Percentiles rank a stretch among this genome's conserved stretches.
Conservation (phyloP, 2,888 invertebrate species). For the Troides helena region DNA sequence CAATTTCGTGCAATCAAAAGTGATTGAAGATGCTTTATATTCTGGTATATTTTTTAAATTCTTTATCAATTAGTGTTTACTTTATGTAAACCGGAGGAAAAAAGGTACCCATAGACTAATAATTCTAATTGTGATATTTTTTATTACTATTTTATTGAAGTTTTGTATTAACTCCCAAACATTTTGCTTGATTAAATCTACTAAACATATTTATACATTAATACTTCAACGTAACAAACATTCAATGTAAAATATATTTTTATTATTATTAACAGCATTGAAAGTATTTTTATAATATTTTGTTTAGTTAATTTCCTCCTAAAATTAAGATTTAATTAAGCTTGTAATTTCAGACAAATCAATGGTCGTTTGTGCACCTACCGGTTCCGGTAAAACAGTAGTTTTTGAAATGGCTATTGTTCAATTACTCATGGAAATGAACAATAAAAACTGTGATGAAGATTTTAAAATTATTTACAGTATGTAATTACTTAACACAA, state of each 20-base stretch:
- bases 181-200: too few species aligned
- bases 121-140: background rate
- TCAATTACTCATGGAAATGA: conserved; percentile 80
- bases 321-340: background rate
- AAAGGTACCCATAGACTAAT: background rate
- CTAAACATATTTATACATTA: too few species aligned
- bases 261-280: background rate
- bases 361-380: conserved; percentile 88
- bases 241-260: too few species aligned
- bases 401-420: conserved; percentile 91
- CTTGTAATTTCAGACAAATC: conserved; percentile 80
- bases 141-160: too few species aligned
- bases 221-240: too few species aligned
- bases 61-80: background rate
- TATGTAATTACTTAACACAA: conserved; percentile 56
- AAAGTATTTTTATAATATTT: background rate
- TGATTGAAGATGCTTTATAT: conserved; percentile 84
- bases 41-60: conserved; percentile 66
- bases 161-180: too few species aligned
- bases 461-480: conserved; percentile 87
- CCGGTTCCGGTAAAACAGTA: conserved; percentile 91
- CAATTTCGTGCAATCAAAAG: conserved; percentile 86
- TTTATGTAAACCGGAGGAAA: background rate
- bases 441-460: conserved; percentile 56
- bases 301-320: background rate